These are phyloP conservation scores for Sussaba pulchella DNA, from an alignment of 2,888 invertebrate species.

Conservation along the genomic window DNA sequence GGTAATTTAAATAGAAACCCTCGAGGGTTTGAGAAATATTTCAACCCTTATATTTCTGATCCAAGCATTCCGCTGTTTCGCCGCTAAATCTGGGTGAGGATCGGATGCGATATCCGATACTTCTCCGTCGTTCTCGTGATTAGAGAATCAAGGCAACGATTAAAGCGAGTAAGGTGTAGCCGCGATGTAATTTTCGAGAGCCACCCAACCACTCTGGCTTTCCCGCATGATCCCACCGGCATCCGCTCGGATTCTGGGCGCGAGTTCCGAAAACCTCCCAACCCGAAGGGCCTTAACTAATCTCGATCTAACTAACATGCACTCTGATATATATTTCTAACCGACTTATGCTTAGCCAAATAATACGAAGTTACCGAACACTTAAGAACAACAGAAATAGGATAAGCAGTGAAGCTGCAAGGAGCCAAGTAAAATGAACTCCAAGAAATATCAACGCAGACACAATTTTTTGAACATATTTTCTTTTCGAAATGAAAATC, in stretches of 20 bases:
- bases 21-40: not conserved
- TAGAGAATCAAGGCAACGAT: slow-evolving; percentile 64
- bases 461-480: no score
- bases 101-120: not conserved
- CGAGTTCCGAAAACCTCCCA: slow-evolving; percentile 30
- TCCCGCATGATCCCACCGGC: slow-evolving; percentile 37
- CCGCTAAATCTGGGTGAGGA: not conserved
- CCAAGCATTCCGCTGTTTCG: slow-evolving; percentile 1
- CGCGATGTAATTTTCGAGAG: slow-evolving; percentile 40
- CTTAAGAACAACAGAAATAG: not conserved
- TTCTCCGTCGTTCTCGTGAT: slow-evolving; percentile 46
- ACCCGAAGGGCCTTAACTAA: slow-evolving; percentile 13
- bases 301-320: slow-evolving; percentile 9
- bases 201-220: not conserved
- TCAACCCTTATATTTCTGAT: not conserved
- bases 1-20: no score
- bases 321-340: not conserved
- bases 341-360: not conserved
- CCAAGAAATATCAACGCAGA: no score
- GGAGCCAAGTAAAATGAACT: no score
- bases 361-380: not conserved
- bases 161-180: slow-evolving; percentile 54
- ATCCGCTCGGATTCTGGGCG: slow-evolving; percentile 21
- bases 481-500: no score
- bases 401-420: no score